A percentile compares a stretch with the other conserved stretches of the same genome.
phyloP scores from a whole-genome alignment of 2,113 vertebrate species.

The Isurus oxyrinchus region DNA sequence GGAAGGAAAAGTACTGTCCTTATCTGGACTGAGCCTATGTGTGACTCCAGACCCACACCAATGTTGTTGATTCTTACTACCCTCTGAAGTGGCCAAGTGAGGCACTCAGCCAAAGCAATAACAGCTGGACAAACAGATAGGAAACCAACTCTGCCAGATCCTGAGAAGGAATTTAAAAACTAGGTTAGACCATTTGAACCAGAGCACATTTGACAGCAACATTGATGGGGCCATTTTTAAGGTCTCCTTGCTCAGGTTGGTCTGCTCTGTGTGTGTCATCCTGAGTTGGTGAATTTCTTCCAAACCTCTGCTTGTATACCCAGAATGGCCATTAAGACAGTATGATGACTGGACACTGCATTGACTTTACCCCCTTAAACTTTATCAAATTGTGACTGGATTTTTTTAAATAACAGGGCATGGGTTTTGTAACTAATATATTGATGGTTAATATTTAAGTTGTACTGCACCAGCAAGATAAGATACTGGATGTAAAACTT shows the following conservation, averaged over 20 bases:
- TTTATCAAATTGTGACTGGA: neutral
- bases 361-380: neutral
- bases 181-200: neutral
- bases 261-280: neutral
- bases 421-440: neutral
- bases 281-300: neutral
- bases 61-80: neutral
- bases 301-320: neutral
- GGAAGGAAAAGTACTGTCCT: neutral
- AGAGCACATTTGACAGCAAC: neutral
- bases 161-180: neutral
- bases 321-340: neutral
- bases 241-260: neutral
- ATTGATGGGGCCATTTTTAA: neutral
- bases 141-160: neutral
- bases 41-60: neutral
- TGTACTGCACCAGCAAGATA: constrained; percentile 45
- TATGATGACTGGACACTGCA: neutral
- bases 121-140: neutral
- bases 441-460: neutral
- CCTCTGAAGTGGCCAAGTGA: neutral
- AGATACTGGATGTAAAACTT: neutral
- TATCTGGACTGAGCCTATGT: neutral
- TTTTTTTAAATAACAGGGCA: neutral
- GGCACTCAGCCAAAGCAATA: neutral